A percentile compares a stretch with the other conserved stretches of the same genome.
Evolutionary conservation across 2,888 invertebrate genomes (phyloP).

Genomic region (Caenorhabditis plicata): DNA sequence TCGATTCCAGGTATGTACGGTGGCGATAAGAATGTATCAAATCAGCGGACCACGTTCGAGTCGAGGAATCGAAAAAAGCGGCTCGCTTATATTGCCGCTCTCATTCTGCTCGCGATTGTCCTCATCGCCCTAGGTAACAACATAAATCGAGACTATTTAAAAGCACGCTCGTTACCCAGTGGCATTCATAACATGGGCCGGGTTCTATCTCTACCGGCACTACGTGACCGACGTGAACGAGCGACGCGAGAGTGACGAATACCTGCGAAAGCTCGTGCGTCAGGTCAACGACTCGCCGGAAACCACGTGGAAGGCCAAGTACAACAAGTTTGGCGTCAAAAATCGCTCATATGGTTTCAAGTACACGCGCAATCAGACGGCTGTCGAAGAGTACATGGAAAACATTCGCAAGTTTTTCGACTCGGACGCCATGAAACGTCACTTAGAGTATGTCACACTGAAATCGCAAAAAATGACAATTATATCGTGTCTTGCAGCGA

Average conservation of each 20-base stretch:
- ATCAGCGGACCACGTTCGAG: slow-evolving; percentile 18
- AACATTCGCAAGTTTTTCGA: slow-evolving; percentile 56
- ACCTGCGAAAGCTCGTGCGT: slow-evolving; percentile 54
- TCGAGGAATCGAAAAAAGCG: slow-evolving; percentile 23
- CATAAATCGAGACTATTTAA: neutral
- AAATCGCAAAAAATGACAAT: neutral
- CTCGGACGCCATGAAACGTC: slow-evolving; percentile 57
- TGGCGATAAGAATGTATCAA: too few relatives aligned
- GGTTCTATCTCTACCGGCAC: slow-evolving; percentile 29
- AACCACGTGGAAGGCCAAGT: slow-evolving; percentile 62
- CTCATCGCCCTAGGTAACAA: slow-evolving; percentile 23
- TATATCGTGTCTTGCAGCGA: slow-evolving; percentile 36
- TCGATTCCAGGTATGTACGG: too few relatives aligned
- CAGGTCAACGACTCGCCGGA: slow-evolving; percentile 56
- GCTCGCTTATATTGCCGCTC: slow-evolving; percentile 5
- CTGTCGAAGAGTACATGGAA: slow-evolving; percentile 59
- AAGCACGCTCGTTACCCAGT: slow-evolving; percentile 14
- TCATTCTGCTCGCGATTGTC: slow-evolving; percentile 7
- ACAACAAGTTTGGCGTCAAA: slow-evolving; percentile 60
- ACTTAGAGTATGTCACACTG: slow-evolving; percentile 43
- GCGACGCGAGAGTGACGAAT: slow-evolving; percentile 45
- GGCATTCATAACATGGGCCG: slow-evolving; percentile 28
- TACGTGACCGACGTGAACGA: slow-evolving; percentile 36
- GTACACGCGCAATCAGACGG: slow-evolving; percentile 59
- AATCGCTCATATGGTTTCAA: slow-evolving; percentile 48